Percentiles rank a stretch among this genome's conserved stretches.
phyloP scores from a whole-genome alignment of 2,797 vertebrate genomes.

The Danio aesculapii region DNA sequence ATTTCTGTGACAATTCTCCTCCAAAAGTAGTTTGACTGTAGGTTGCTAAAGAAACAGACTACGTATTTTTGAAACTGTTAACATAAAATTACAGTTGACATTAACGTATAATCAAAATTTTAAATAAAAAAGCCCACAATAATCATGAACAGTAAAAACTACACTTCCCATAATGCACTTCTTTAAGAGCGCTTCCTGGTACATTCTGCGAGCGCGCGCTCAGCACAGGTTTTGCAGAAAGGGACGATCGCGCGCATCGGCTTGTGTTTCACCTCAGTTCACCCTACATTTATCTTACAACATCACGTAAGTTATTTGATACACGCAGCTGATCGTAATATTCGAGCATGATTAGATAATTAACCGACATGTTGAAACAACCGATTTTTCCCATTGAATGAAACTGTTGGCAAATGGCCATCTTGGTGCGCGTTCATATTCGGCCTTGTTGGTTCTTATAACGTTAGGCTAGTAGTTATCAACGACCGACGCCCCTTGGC shows the following conservation, averaged over 20 bases:
- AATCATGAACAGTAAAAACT: background rate
- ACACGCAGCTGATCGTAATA: background rate
- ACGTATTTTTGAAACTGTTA: too few species aligned
- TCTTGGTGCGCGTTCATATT: background rate
- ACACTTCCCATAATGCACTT: slow-evolving; percentile 27
- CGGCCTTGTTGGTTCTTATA: slow-evolving; percentile 17
- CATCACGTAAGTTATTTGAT: slow-evolving; percentile 32
- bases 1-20: too few species aligned
- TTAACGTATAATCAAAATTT: too few species aligned
- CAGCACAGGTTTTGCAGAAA: background rate
- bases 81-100: too few species aligned
- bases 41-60: too few species aligned
- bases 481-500: background rate
- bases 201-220: slow-evolving; percentile 8
- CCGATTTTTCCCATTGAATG: background rate
- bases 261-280: background rate
- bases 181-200: background rate
- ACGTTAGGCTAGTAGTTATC: background rate
- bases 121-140: too few species aligned
- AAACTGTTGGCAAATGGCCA: slow-evolving; percentile 9
- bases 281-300: background rate
- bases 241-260: background rate
- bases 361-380: too few species aligned
- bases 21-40: too few species aligned
- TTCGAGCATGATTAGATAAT: background rate